phyloP scores from a whole-genome alignment of 2,888 invertebrate species.

The Bunonema sp. region DNA sequence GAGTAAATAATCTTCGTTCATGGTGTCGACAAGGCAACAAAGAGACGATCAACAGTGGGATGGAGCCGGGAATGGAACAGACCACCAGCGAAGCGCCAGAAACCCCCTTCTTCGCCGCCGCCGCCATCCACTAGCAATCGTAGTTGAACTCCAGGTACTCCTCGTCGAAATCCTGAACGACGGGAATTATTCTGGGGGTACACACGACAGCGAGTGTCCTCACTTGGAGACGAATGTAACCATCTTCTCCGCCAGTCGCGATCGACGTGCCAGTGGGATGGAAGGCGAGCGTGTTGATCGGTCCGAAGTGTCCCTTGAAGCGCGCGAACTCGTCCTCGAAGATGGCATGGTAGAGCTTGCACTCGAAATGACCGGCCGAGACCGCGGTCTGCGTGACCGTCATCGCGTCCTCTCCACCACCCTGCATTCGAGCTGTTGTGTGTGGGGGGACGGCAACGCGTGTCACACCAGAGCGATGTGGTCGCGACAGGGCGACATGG shows the following conservation, averaged over 20 bases:
- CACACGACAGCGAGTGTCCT: too few species aligned
- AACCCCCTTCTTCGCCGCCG: too few species aligned
- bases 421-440: too few species aligned
- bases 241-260: conserved; percentile 94
- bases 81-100: too few species aligned
- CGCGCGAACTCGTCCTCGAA: conserved; percentile 91
- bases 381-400: conserved; percentile 77
- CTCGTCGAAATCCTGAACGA: conserved; percentile 79
- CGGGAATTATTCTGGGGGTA: not conserved
- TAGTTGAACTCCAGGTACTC: conserved; percentile 88
- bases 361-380: conserved; percentile 88
- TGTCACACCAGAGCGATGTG: conserved; percentile 79
- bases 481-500: conserved; percentile 81
- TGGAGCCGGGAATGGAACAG: too few species aligned
- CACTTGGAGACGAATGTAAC: conserved; percentile 81
- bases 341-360: conserved; percentile 76
- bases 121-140: conserved; percentile 55
- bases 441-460: too few species aligned
- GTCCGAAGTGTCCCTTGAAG: conserved; percentile 98
- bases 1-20: too few species aligned
- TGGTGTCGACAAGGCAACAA: too few species aligned
- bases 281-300: conserved; percentile 92
- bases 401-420: conserved; percentile 99
- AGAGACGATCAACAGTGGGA: too few species aligned
- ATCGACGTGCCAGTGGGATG: conserved; percentile 89